phyloP scores from a whole-genome alignment of 2,888 invertebrate genomes.

The Helobdella robusta region DNA sequence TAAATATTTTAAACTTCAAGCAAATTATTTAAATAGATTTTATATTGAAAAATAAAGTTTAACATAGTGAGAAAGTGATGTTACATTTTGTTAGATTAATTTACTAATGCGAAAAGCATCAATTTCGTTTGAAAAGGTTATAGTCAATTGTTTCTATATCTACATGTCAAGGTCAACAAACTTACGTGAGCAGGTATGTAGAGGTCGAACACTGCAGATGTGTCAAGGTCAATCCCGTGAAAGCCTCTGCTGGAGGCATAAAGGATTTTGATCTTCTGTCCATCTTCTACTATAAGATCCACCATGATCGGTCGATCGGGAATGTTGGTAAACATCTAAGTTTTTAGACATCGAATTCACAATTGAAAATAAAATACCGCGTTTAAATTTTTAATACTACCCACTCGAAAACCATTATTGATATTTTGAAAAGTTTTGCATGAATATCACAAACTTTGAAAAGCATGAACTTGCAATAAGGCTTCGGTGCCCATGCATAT shows the following conservation, averaged over 20 bases:
- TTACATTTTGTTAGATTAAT: too few relatives aligned
- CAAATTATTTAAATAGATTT: too few relatives aligned
- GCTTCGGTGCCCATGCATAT: constrained; percentile 28
- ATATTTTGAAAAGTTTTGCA: too few relatives aligned
- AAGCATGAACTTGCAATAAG: constrained; percentile 27
- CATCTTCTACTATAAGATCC: constrained; percentile 24
- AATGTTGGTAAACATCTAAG: constrained; percentile 23
- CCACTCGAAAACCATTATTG: too few relatives aligned
- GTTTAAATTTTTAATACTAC: neutral
- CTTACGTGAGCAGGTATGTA: constrained; percentile 27
- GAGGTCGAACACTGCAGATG: constrained; percentile 21
- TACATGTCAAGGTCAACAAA: too few relatives aligned
- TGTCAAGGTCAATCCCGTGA: constrained; percentile 27
- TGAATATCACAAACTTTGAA: constrained; percentile 19
- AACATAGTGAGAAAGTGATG: too few relatives aligned
- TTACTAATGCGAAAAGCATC: too few relatives aligned
- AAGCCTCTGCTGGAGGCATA: constrained; percentile 25
- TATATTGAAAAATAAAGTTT: too few relatives aligned
- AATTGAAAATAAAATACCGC: neutral
- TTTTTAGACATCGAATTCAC: neutral
- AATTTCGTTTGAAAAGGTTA: too few relatives aligned
- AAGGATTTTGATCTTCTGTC: constrained; percentile 22
- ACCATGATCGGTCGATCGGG: constrained; percentile 24
- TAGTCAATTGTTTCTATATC: too few relatives aligned
- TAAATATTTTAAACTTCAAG: too few relatives aligned